Evolutionary conservation across 2,113 vertebrate species (phyloP), one percentile per base, ranked within the genome.

Genomic region (Ibidorhyncha struthersii): DNA sequence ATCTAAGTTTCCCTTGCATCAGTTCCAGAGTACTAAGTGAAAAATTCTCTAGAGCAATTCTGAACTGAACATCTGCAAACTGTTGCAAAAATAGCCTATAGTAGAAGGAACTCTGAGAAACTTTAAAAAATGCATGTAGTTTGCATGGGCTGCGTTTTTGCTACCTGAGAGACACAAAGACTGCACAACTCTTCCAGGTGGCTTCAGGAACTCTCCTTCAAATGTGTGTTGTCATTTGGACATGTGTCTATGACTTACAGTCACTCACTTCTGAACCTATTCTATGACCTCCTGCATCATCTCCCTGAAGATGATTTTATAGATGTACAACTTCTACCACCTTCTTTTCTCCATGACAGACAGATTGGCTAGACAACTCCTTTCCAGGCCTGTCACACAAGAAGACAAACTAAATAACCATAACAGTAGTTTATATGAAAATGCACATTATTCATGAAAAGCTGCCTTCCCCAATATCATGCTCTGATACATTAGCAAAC

Each of bases 51-150:
- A 78, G 87, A 92, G 93, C 10, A 91, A 89, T 29, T 34, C 45
- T 76, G 53, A 93, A 87, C 25, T 55, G 72, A 93, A 95, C 86
- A 90, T 95, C 88, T 97, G 92, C 88, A 90, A 90, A 86, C n/a
- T 52, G 58, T 65, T 91, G 58, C 53, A 93, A 96, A 96, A 95
- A 79, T 49, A 91, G 69, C 43, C 23, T 56, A 22, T 12, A 58
- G 16, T 59, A 85, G 61, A 85, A 90, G 62, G 18, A 89, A 27
- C 13, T 77, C 53, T 89, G 58, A 91, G 53, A 92, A 85, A 85
- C 19, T 38, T 74, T 22, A 3, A 80, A 91, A 84, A 78, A 79
- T 20, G 3, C 8, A 41, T 30, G 30, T n/a, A 41, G 38, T 72
- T 88, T 90, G 23, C 23, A 40, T 38, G 36, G 53, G 3, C 30